Evolutionary conservation across 2,797 vertebrate species (phyloP), one percentile per base, ranked within the genome.

Genomic region (Phoebastria nigripes): DNA sequence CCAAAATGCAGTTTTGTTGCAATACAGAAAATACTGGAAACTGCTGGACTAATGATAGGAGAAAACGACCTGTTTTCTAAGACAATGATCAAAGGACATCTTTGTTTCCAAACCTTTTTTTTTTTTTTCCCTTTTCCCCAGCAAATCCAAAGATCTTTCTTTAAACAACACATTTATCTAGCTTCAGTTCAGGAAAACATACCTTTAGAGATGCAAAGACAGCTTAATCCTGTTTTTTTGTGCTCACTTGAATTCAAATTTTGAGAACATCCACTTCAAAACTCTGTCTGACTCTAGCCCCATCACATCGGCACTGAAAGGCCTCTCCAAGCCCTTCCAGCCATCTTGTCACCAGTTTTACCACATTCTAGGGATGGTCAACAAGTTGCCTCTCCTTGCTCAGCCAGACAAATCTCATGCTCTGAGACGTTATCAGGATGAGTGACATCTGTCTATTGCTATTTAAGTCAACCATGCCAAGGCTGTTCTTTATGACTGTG

Each of bases 251-350:
- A 47, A 42, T 54, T 79, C 41, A 39, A 39, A 8, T 55, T 69
- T 42, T 21, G 5, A 25, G 6, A 28, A 76, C 54, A 54, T n/a
- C 12, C 8, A 19, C 22, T 67, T 85, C 37, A 56, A 52, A 90
- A 11, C 2, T 21, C 15, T 49, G 6, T 37, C 20, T 61, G 44
- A 29, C 8, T 77, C 29, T 49, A 44, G 6, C 5, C 13, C 9
- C 15, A 12, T 22, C 52, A 35, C 13, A 19, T 0, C 5, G 4
- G 2, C 17, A 22, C 8, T 62, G 42, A 77, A 56, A 3, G 9
- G 1, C 3, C 9, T 66, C 26, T 83, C 46, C 31, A 70, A 87
- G 29, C 25, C 11, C 4, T 74, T 84, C n/a, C 26, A 81, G 8
- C 8, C 12, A 2, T 24, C 13, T 52, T 52, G 18, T 35, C 41